Evolutionary conservation across 2,888 invertebrate genomes (phyloP), one percentile per base, ranked within the genome.

Genomic region (Hipparchia semele): DNA sequence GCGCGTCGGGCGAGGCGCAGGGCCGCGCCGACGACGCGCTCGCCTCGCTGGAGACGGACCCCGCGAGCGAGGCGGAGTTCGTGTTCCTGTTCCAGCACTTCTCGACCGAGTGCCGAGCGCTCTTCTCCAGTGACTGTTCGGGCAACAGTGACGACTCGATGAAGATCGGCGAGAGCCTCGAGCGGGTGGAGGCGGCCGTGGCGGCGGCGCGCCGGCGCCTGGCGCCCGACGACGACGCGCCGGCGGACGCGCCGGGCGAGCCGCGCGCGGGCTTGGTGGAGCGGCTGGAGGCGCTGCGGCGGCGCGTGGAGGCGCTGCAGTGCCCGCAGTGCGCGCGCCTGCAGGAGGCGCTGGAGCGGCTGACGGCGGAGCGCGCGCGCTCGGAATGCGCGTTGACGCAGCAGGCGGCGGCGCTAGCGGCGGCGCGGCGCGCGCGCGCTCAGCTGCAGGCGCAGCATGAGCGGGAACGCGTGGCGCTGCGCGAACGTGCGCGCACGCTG

Each of bases 401-500:
- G 84, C 89, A 93, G 84, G 88, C 92, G 79, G 84, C 84, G 75
- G 92, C 92, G 78, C 86, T 93, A 82, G 89, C 90, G 74, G 92
- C 91, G 58, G 92, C 92, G 58, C 84, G 92, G 9, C 90, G 92
- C 0, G 94, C 94, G 76, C 91, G 94, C 7, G 86, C 91, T 9
- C 87, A 88, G 81, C 88, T 90, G 70, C 87, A 88, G 81, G 85
- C 90, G 79, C 89, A 89, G 84, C 95, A 95, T 86, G 92, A 95
- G 81, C 94, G 96, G 75, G 91, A 95, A 85, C 95, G 95, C 77
- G 95, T 95, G 49, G 94, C 94, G 74, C 90, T 96, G 71, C 87
- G 96, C 53, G 97, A 97, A 82, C 96, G 96, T 73, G 96, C 96
- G 72, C 95, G 96, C 73, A 95, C 96, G 76, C 90, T 97, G 79